phyloP scores from a whole-genome alignment of 92 coral and sea anemone genomes.

The Zoanthus gigantus region DNA sequence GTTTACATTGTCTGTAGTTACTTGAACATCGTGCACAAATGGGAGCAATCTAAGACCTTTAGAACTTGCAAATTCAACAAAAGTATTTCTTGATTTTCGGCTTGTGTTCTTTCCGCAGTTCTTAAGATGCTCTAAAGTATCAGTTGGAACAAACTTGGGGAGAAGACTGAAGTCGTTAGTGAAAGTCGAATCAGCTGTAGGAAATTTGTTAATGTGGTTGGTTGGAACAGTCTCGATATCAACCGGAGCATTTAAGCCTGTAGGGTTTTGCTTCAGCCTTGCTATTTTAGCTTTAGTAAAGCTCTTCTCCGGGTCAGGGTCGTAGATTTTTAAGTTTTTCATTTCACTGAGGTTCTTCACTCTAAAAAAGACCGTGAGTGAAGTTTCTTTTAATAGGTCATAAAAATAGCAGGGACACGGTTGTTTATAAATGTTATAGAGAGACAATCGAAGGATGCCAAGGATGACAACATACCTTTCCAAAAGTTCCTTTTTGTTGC shows the following conservation, averaged over 20 bases:
- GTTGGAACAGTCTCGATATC: slow-evolving; percentile 2
- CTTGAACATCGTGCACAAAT: slow-evolving; percentile 71
- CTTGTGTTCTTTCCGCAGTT: slow-evolving; percentile 8
- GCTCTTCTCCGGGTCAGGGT: slow-evolving; percentile 12
- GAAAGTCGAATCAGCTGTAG: slow-evolving; percentile 5
- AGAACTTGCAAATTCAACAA: slow-evolving; percentile 69
- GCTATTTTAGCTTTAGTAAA: slow-evolving; percentile 1
- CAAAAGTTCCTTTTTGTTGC: slow-evolving; percentile 44
- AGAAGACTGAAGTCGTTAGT: slow-evolving; percentile 5
- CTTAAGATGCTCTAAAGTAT: slow-evolving; percentile 7
- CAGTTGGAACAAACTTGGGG: slow-evolving; percentile 9
- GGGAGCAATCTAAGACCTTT: slow-evolving; percentile 64
- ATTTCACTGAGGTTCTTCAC: background rate
- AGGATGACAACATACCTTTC: slow-evolving; percentile 38
- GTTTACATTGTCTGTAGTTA: slow-evolving; percentile 43
- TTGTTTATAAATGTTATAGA: slow-evolving; percentile 3
- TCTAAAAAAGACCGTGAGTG: slow-evolving; percentile 5
- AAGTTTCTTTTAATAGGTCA: slow-evolving; percentile 5
- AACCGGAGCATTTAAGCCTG: slow-evolving; percentile 5
- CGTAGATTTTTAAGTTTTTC: slow-evolving; percentile 5
- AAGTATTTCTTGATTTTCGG: slow-evolving; percentile 18
- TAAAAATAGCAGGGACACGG: slow-evolving; percentile 1
- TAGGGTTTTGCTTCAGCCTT: slow-evolving; percentile 1
- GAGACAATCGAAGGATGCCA: slow-evolving; percentile 40
- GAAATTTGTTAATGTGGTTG: background rate